Conservation (phyloP, 2,888 invertebrate genomes). For the Mechanitis mazaeus region DNA sequence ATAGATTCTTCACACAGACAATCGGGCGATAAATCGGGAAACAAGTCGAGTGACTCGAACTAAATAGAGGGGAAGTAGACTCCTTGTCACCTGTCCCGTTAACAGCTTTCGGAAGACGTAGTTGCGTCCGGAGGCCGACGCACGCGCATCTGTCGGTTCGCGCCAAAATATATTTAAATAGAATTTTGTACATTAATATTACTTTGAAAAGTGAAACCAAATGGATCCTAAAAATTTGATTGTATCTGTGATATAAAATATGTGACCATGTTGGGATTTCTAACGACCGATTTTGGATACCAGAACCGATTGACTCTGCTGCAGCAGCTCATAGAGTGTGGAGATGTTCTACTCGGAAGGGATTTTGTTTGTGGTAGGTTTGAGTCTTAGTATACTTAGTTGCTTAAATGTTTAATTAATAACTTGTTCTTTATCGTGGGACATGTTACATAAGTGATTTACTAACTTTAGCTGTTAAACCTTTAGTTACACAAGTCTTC, state of each 20-base stretch:
- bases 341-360: conserved; percentile 58
- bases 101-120: conserved; percentile 71
- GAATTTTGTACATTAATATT: background rate
- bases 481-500: no score
- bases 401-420: conserved; percentile 5
- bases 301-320: conserved; percentile 61
- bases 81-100: conserved; percentile 71
- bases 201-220: background rate
- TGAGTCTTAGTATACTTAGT: background rate
- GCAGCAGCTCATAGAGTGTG: conserved; percentile 67
- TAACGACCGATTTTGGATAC: conserved; percentile 63
- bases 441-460: background rate
- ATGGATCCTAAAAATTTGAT: no score
- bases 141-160: conserved; percentile 66
- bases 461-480: background rate
- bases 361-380: conserved; percentile 54
- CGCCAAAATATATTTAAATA: conserved; percentile 45
- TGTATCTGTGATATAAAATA: conserved; percentile 26
- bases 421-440: conserved; percentile 5
- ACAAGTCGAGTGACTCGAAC: conserved; percentile 36
- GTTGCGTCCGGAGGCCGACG: conserved; percentile 50
- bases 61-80: conserved; percentile 60
- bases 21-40: conserved; percentile 35
- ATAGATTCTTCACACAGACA: conserved; percentile 13
- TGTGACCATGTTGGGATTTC: conserved; percentile 62